phyloP scores from a whole-genome alignment of 2,113 vertebrate species.

The Candoia aspera region DNA sequence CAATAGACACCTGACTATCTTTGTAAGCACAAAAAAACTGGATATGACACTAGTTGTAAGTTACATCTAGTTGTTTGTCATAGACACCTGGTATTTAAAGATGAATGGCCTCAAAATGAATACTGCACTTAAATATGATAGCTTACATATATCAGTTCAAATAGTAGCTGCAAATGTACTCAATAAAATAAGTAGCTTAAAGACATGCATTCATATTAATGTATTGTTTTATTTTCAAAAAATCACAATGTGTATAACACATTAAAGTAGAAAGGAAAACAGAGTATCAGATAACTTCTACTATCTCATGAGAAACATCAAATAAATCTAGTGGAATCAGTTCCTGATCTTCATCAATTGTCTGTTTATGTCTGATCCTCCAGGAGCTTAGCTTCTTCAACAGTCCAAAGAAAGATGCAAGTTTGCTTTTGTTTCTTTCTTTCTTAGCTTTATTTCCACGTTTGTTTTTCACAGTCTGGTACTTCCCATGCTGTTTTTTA shows the following conservation, averaged over 20 bases:
- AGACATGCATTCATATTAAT: neutral
- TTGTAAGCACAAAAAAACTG: neutral
- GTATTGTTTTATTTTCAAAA: neutral
- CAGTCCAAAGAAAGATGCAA: constrained; percentile 12
- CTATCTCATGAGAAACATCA: neutral
- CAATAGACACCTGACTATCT: neutral
- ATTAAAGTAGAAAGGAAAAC: neutral
- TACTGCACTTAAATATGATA: neutral
- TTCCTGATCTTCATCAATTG: constrained; percentile 28
- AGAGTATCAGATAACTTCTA: neutral
- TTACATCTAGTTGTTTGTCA: neutral
- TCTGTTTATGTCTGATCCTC: neutral
- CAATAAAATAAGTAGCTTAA: neutral
- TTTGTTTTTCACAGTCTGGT: neutral
- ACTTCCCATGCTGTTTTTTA: neutral
- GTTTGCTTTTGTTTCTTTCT: constrained; percentile 1
- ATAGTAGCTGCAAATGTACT: neutral
- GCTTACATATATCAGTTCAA: neutral
- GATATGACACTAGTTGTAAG: neutral
- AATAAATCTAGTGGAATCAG: constrained; percentile 18
- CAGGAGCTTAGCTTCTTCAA: constrained; percentile 5
- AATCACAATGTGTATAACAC: neutral
- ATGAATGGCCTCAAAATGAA: neutral
- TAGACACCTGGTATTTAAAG: neutral
- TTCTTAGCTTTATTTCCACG: neutral